A percentile compares a stretch with the other conserved stretches of the same genome.
phyloP scores from a whole-genome alignment of 2,888 invertebrate genomes.

The Hemicrepidius hirtus region DNA sequence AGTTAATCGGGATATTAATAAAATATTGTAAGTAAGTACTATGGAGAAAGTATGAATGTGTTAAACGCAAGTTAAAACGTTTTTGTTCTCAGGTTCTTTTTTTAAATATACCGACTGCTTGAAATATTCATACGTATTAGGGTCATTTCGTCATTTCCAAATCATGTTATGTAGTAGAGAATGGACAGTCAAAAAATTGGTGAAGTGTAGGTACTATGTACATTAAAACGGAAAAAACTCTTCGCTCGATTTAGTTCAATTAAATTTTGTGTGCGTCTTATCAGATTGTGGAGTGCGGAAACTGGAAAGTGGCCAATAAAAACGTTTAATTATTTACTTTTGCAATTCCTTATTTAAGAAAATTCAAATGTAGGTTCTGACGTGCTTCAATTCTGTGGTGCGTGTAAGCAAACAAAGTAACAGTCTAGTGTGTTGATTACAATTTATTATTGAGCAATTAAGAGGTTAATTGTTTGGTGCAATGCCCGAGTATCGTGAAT shows the following conservation, averaged over 20 bases:
- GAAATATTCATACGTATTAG: conserved; percentile 41
- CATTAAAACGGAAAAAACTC: neutral
- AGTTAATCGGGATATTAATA: too few relatives aligned
- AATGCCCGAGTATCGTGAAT: conserved; percentile 64
- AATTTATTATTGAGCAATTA: conserved; percentile 24
- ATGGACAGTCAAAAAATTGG: conserved; percentile 49
- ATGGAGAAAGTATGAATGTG: too few relatives aligned
- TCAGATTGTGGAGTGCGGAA: neutral
- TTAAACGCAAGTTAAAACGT: too few relatives aligned
- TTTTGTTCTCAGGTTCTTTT: neutral
- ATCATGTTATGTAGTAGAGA: conserved; percentile 22
- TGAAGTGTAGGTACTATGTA: neutral
- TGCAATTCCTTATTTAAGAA: neutral
- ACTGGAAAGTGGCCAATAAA: too few relatives aligned
- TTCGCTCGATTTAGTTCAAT: too few relatives aligned
- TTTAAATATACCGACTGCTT: conserved; percentile 32
- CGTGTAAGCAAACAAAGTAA: neutral
- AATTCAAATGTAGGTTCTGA: neutral
- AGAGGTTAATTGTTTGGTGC: conserved; percentile 40
- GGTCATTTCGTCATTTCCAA: conserved; percentile 41
- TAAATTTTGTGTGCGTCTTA: neutral
- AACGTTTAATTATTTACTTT: too few relatives aligned
- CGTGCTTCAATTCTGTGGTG: neutral
- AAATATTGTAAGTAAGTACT: too few relatives aligned
- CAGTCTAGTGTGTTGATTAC: neutral